A percentile compares a stretch with the other conserved stretches of the same genome.
Evolutionary conservation across 2,113 vertebrate species (phyloP).

Genomic region (Lasiurus cinereus): DNA sequence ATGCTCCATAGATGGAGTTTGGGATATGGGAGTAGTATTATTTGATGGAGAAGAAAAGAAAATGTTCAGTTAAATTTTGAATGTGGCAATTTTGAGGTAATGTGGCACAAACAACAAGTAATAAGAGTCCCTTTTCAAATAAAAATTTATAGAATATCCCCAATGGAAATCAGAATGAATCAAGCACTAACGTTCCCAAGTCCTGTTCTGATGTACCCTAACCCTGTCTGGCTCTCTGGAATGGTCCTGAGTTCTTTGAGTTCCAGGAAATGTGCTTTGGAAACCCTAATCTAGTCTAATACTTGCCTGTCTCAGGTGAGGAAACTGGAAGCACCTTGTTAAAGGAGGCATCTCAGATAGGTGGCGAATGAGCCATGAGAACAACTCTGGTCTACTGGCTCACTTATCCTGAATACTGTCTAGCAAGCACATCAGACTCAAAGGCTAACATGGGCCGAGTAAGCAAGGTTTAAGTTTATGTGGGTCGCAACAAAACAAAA

Average conservation of each 20-base stretch:
- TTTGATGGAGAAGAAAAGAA: neutral
- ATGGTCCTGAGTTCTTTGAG: neutral
- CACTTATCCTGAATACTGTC: neutral
- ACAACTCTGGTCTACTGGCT: neutral
- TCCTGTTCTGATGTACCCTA: neutral
- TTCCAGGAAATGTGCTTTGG: neutral
- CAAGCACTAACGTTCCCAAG: neutral
- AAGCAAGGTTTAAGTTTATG: too few species aligned
- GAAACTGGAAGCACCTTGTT: neutral
- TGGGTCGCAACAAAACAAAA: too few species aligned
- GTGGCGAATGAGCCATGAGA: neutral
- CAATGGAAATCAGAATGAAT: constrained; percentile 26
- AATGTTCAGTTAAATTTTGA: neutral
- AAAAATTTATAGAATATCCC: neutral
- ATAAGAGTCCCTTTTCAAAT: neutral
- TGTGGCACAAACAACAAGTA: neutral
- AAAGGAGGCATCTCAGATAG: neutral
- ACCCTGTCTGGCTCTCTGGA: neutral
- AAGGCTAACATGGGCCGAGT: too few species aligned
- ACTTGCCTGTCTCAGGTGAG: neutral
- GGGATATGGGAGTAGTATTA: neutral
- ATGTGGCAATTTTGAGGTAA: neutral
- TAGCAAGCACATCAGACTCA: too few species aligned
- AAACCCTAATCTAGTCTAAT: neutral
- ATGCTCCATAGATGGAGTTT: neutral